Percentiles rank a stretch among this genome's conserved stretches.
Conservation (phyloP, 2,797 vertebrate genomes). For the Naso thynnoides region DNA sequence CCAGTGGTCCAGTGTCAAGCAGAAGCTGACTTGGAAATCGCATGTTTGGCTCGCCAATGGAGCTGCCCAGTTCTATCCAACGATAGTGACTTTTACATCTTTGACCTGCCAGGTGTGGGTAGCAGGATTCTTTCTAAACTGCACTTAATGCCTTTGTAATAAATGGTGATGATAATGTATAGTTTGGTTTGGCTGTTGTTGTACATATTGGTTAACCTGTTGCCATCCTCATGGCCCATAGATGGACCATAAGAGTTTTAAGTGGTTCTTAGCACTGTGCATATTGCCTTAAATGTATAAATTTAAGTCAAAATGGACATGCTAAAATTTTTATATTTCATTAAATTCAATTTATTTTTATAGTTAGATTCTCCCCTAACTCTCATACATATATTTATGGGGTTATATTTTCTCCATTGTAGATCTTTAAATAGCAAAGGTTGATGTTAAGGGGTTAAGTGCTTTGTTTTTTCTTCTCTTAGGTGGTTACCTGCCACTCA, state of each 20-base stretch:
- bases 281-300: too few relatives aligned
- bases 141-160: not conserved
- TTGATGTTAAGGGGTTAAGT: too few relatives aligned
- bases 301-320: too few relatives aligned
- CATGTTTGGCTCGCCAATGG: constrained; percentile 92
- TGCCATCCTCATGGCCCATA: too few relatives aligned
- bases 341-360: too few relatives aligned
- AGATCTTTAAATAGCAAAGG: too few relatives aligned
- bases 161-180: not conserved
- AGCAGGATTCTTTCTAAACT: constrained; percentile 1
- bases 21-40: constrained; percentile 95
- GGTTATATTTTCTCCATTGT: too few relatives aligned
- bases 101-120: constrained; percentile 87
- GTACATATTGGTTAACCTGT: not conserved
- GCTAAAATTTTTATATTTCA: too few relatives aligned
- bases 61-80: constrained; percentile 92
- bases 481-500: constrained; percentile 90
- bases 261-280: too few relatives aligned
- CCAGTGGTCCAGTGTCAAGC: constrained; percentile 91
- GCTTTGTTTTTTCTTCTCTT: constrained; percentile 55
- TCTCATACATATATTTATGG: too few relatives aligned
- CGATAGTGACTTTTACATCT: constrained; percentile 97
- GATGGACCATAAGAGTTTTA: too few relatives aligned
- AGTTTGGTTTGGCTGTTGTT: not conserved
- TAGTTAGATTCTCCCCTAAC: too few relatives aligned